Evolutionary conservation across 2,888 invertebrate genomes (phyloP), one percentile per base, ranked within the genome.

Genomic region (Drosophila paramelanica): DNA sequence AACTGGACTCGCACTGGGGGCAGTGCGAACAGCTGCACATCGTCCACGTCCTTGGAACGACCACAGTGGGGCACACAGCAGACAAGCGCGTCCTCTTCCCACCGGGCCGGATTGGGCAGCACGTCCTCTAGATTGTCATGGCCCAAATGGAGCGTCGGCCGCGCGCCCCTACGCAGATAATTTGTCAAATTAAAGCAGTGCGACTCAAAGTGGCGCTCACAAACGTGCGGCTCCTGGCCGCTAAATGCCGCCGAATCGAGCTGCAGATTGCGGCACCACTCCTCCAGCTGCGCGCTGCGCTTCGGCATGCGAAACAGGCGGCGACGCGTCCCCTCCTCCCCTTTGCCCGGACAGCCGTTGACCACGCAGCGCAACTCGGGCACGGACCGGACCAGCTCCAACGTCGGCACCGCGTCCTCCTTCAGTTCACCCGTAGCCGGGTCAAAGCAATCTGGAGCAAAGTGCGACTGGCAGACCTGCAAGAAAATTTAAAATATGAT

Each of bases 191-290:
- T 59, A 13, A 82, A 58, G 53, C 86, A 88, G 23, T 78, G 77
- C n/a, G 71, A 8, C 56, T 88, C 91, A 43, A 90, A 90, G 56
- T 90, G 90, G 1, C 79, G 77, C 47, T 89, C 83, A 50, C 90
- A 90, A 4, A 90, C 78, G 5, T 79, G 42, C 11, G 72, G 56
- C 10, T 75, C 83, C n/a, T 47, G 33, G 23, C 42, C 39, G 17
- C 20, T n/a, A 36, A 66, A 11, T 5, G 50, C 33, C 0, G 53
- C 17, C 1, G 45, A 13, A 27, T 66, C 55, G 4, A 88, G 7
- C 4, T 49, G 53, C 10, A 91, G 65, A 66, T 86, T 89, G 23
- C 73, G 71, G 55, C 86, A 88, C 91, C 91, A 90, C 23, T 79
- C 82, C 8, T 57, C 5, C 27, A 82, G 6, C 13, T 64, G 58